Conservation (phyloP, 2,888 invertebrate genomes). For the Andrena dorsata region DNA sequence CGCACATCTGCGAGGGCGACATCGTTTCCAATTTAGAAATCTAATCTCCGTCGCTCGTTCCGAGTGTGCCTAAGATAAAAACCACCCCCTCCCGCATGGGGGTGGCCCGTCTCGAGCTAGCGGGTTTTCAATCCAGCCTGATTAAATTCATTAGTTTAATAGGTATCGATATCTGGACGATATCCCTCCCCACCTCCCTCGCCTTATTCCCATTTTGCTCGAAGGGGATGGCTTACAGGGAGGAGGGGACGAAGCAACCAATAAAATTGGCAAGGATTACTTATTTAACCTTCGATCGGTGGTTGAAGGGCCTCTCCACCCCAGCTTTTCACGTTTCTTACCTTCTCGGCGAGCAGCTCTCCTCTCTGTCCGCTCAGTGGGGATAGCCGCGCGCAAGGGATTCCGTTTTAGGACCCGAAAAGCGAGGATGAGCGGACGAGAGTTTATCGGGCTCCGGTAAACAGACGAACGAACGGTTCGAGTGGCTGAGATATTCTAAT, state of each 20-base stretch:
- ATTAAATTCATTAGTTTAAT: constrained; percentile 85
- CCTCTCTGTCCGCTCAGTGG: constrained; percentile 46
- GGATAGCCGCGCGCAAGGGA: constrained; percentile 39
- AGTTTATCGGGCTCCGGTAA: constrained; percentile 76
- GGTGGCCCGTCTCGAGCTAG: constrained; percentile 63
- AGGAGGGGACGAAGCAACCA: constrained; percentile 67
- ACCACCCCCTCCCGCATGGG: constrained; percentile 45
- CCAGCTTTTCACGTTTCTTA: constrained; percentile 33
- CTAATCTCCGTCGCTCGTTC: constrained; percentile 85
- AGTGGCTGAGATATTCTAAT: constrained; percentile 83
- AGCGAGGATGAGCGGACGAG: constrained; percentile 40
- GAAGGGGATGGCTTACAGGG: constrained; percentile 8
- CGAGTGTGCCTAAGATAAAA: constrained; percentile 77
- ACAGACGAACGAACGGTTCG: constrained; percentile 76
- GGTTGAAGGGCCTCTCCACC: constrained; percentile 48
- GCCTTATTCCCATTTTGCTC: constrained; percentile 41
- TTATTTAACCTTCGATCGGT: constrained; percentile 78
- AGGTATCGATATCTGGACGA: constrained; percentile 84
- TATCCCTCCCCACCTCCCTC: constrained; percentile 48
- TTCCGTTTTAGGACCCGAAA: constrained; percentile 48
- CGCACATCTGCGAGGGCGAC: constrained; percentile 65
- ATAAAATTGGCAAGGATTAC: constrained; percentile 82
- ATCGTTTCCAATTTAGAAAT: constrained; percentile 84
- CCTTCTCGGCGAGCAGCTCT: constrained; percentile 48
- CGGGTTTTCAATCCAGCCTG: constrained; percentile 79